phyloP scores from a whole-genome alignment of 2,113 vertebrate species.

The Aegotheles bennettii region DNA sequence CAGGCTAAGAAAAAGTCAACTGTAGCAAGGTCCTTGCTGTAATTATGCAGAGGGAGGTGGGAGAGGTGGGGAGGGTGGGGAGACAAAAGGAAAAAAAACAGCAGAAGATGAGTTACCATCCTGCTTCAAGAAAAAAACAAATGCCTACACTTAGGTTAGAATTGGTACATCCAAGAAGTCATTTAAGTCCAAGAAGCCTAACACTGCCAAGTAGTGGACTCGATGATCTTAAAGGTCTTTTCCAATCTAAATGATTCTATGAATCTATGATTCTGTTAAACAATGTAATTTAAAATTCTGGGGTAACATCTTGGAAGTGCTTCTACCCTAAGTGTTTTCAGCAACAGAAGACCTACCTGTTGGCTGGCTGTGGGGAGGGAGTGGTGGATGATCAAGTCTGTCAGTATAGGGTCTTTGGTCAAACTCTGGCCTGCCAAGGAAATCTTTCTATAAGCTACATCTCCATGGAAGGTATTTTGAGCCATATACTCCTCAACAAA shows the following conservation, averaged over 20 bases:
- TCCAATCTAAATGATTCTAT: not conserved
- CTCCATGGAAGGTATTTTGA: not conserved
- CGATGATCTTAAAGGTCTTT: not conserved
- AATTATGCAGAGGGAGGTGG: not conserved
- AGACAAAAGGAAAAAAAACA: fast-evolving
- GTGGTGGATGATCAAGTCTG: not conserved
- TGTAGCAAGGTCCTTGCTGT: not conserved
- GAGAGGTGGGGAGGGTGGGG: too few species aligned
- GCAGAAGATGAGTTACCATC: not conserved
- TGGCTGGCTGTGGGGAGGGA: not conserved
- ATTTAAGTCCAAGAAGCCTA: not conserved
- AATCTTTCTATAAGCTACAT: not conserved
- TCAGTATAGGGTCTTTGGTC: not conserved
- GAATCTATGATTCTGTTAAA: not conserved
- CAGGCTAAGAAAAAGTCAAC: not conserved
- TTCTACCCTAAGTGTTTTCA: not conserved
- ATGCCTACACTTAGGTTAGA: not conserved
- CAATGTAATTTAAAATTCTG: not conserved
- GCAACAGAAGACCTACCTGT: not conserved
- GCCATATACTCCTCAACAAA: not conserved
- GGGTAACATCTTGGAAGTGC: not conserved
- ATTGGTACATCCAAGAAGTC: not conserved
- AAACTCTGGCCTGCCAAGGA: not conserved
- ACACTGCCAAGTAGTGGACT: not conserved
- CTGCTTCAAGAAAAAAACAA: not conserved